Evolutionary conservation across 2,113 vertebrate species (phyloP).

Genomic region (Colinus virginianus): DNA sequence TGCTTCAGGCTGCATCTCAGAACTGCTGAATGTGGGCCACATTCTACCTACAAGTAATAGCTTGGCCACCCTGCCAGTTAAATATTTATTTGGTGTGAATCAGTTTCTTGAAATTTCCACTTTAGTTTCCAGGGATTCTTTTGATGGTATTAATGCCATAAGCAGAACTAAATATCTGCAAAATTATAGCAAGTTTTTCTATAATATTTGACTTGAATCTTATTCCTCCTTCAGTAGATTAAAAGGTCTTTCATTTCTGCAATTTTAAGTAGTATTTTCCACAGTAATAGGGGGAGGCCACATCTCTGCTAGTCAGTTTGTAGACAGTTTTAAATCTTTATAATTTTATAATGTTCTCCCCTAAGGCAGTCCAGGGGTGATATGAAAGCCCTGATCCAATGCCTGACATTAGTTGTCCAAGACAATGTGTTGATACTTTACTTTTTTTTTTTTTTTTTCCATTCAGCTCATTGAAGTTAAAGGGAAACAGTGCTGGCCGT

Average conservation of each 20-base stretch:
- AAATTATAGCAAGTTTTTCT: conserved; percentile 42
- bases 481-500: background rate
- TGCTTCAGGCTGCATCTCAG: conserved; percentile 24
- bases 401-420: conserved; percentile 13
- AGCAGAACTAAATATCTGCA: conserved; percentile 66
- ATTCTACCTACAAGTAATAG: conserved; percentile 40
- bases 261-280: conserved; percentile 63
- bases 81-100: conserved; percentile 58
- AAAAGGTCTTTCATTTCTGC: conserved; percentile 66
- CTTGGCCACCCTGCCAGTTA: conserved; percentile 28
- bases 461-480: background rate
- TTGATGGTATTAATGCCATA: conserved; percentile 63
- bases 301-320: conserved; percentile 45
- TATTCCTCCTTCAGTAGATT: conserved; percentile 49
- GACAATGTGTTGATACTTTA: conserved; percentile 23
- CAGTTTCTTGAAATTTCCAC: conserved; percentile 27
- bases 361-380: conserved; percentile 5
- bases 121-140: conserved; percentile 37
- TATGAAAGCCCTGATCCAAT: background rate
- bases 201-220: conserved; percentile 53
- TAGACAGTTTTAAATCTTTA: conserved; percentile 47
- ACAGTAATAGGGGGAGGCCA: conserved; percentile 17
- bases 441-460: background rate
- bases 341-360: conserved; percentile 42
- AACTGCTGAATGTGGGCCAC: conserved; percentile 45